Evolutionary conservation across 1,140 invertebrate species (phyloP).

Genomic region (Drosophila pachea): DNA sequence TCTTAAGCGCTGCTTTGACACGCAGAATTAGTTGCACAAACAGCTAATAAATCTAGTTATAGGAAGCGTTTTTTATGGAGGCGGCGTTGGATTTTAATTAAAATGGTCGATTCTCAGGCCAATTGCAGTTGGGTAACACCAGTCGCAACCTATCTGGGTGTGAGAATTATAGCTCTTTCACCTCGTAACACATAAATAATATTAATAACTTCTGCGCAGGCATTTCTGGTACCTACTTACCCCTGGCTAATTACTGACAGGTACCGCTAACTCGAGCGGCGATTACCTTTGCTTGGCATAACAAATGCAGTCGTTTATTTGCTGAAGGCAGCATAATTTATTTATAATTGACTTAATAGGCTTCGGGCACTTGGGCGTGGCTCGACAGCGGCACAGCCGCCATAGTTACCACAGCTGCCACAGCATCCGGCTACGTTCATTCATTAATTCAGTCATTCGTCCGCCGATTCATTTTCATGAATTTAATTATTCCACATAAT

Average conservation of each 20-base stretch:
- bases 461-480: conserved; percentile 44
- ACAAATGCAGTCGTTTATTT: conserved; percentile 21
- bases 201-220: conserved; percentile 57
- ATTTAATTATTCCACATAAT: conserved; percentile 67
- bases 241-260: conserved; percentile 47
- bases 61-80: too few relatives aligned
- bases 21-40: conserved; percentile 55
- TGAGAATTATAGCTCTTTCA: conserved; percentile 42
- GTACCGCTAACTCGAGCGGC: conserved; percentile 9
- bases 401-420: background rate
- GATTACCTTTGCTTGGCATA: conserved; percentile 53
- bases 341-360: conserved; percentile 74
- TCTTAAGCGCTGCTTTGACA: conserved; percentile 15
- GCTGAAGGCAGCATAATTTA: conserved; percentile 62
- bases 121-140: background rate
- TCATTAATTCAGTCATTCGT: conserved; percentile 6
- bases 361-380: conserved; percentile 38
- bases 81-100: background rate
- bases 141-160: background rate
- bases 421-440: conserved; percentile 18
- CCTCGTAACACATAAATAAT: conserved; percentile 61
- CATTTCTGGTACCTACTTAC: background rate
- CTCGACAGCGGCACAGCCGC: background rate
- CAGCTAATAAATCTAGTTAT: background rate
- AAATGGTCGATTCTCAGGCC: background rate